A percentile compares a stretch with the other conserved stretches of the same genome.
Evolutionary conservation across 2,797 vertebrate genomes (phyloP).

Genomic region (Pristis pectinata): DNA sequence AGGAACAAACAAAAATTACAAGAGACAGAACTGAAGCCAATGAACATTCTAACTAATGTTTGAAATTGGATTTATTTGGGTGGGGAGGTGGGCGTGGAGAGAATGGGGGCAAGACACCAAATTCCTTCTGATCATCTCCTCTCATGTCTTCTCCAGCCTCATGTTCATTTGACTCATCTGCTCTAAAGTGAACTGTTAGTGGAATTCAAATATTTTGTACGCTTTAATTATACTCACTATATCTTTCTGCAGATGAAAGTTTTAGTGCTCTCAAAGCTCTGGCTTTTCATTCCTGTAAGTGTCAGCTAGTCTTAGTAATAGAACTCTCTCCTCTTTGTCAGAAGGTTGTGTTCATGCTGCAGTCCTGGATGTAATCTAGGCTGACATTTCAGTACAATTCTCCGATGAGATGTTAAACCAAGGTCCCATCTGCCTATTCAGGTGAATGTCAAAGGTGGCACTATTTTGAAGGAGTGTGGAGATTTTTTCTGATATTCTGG

Average conservation of each 20-base stretch:
- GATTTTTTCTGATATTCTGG: neutral
- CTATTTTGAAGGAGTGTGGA: neutral
- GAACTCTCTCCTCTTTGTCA: neutral
- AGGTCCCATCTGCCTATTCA: neutral
- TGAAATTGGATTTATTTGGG: neutral
- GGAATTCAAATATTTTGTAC: neutral
- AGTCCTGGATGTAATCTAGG: neutral
- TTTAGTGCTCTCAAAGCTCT: neutral
- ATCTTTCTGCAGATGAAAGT: neutral
- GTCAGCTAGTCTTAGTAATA: neutral
- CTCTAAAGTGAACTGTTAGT: neutral
- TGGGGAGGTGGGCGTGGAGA: too few relatives aligned
- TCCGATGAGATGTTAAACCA: neutral
- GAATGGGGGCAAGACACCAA: neutral
- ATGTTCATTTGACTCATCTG: too few relatives aligned
- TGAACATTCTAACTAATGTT: neutral
- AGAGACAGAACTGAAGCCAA: neutral
- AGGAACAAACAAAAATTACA: neutral
- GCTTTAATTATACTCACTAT: neutral
- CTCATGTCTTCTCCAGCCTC: too few relatives aligned
- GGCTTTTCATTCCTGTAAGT: neutral
- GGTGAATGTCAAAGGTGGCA: slow-evolving; percentile 14
- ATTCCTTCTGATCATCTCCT: neutral
- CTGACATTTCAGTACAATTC: neutral
- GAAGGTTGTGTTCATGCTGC: neutral